Conservation (phyloP, 2,113 vertebrate species). For the Arvicanthis niloticus region DNA sequence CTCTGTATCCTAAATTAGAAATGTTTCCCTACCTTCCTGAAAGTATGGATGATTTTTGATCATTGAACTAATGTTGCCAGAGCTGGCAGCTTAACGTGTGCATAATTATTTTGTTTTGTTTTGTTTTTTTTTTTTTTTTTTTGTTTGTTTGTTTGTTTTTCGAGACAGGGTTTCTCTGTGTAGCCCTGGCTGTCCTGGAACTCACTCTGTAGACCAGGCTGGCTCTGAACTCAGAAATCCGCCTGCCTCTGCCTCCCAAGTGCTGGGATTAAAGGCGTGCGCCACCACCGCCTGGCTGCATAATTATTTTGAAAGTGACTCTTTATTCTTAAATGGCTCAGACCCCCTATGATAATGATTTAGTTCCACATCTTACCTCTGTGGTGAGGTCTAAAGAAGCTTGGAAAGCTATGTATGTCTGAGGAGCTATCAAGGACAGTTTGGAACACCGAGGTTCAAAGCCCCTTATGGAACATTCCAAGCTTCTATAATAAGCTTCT, state of each 20-base stretch:
- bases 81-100: background rate
- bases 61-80: background rate
- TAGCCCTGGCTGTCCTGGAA: no score
- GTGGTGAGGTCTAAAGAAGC: rapidly evolving
- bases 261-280: no score
- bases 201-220: no score
- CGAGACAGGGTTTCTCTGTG: no score
- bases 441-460: background rate
- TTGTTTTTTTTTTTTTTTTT: no score
- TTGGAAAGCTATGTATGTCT: rapidly evolving
- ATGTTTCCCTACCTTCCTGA: background rate
- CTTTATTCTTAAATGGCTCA: background rate
- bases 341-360: rapidly evolving
- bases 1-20: slow-evolving; percentile 15
- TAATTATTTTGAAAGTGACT: background rate
- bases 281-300: no score
- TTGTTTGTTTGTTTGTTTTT: no score
- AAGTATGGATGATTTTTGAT: background rate
- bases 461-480: rapidly evolving
- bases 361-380: background rate
- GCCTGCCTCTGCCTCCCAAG: no score
- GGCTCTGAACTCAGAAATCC: no score
- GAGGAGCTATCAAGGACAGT: background rate
- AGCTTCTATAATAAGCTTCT: rapidly evolving
- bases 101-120: background rate